Base-by-base conservation (phyloP, 2,797 vertebrate genomes). In the Geotrypetes seraphini region DNA sequence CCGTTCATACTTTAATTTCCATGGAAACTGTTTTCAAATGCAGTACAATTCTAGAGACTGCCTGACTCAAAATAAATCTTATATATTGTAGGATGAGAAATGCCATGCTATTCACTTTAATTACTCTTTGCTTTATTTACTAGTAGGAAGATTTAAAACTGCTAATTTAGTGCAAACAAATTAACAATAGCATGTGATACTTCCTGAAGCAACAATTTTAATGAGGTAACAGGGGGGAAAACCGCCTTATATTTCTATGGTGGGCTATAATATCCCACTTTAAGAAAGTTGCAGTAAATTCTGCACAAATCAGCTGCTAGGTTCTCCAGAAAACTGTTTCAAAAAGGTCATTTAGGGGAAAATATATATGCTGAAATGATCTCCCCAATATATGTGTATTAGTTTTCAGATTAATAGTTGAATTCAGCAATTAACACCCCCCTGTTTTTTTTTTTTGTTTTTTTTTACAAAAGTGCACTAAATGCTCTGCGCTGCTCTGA, bases 211-310 rank as follows among this genome's bases (percentile, higher is more conserved):
- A 51, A 39, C 4, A 10, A 11, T 5, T 16, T 18, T 23, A n/a
- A n/a, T n/a, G 6, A 41, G 2, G 12, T 10, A 1, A 5, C 31
- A 2, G 25, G 11, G 2, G 25, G 11, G 2, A 1, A n/a, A 50
- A 48, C 46, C 4, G 4, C 5, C 16, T 45, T n/a, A n/a, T n/a
- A 5, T 5, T 21, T 31, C 14, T 11, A 20, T 2, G 2, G 5
- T 12, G 6, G 6, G 12, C 5, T 3, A 0, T 42, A 36, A 48
- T 43, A 44, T 58, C 16, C 22, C 19, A 24, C 4, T 33, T 50
- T 31, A 36, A 34, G 8, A 5, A 61, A 54, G 37, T 15, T 37
- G 8, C n/a, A 31, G 42, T 7, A 39, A 43, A 43, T 22, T n/a
- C n/a, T n/a, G n/a, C n/a, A n/a, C n/a, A n/a, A n/a, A n/a, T n/a